phyloP scores from a whole-genome alignment of 2,113 vertebrate species.

The Lagopus leucura region DNA sequence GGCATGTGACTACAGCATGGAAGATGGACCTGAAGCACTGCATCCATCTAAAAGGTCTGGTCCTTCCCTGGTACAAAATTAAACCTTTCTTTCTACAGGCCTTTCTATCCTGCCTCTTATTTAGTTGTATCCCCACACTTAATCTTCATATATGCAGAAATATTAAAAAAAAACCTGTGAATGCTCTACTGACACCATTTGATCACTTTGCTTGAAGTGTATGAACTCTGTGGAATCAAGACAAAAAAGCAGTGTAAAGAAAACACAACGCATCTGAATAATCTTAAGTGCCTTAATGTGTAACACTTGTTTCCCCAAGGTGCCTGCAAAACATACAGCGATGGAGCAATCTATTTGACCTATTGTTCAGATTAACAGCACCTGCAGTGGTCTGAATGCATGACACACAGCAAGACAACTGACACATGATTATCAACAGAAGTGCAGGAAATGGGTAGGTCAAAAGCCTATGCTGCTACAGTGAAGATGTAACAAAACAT shows the following conservation, averaged over 20 bases:
- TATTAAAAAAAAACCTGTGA: background rate
- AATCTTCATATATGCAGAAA: rapidly evolving
- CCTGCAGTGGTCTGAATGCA: background rate
- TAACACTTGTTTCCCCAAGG: background rate
- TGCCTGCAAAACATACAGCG: background rate
- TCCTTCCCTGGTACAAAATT: background rate
- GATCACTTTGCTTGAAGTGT: background rate
- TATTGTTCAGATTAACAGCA: background rate
- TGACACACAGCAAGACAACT: background rate
- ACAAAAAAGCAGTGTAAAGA: background rate
- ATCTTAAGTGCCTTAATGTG: background rate
- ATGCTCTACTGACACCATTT: background rate
- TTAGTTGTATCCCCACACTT: background rate
- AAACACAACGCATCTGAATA: background rate
- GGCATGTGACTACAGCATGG: rapidly evolving
- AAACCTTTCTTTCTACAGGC: too few relatives aligned
- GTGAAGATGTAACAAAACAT: background rate
- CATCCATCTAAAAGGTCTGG: background rate
- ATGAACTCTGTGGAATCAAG: rapidly evolving
- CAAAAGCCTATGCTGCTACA: background rate
- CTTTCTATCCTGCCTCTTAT: background rate
- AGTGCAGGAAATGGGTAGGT: background rate
- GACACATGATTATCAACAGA: background rate
- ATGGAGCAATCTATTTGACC: background rate
- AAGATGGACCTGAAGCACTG: background rate